These are phyloP conservation scores for Iselma pallidipennis DNA, from an alignment of 2,888 invertebrate species.

Conservation along the genomic window DNA sequence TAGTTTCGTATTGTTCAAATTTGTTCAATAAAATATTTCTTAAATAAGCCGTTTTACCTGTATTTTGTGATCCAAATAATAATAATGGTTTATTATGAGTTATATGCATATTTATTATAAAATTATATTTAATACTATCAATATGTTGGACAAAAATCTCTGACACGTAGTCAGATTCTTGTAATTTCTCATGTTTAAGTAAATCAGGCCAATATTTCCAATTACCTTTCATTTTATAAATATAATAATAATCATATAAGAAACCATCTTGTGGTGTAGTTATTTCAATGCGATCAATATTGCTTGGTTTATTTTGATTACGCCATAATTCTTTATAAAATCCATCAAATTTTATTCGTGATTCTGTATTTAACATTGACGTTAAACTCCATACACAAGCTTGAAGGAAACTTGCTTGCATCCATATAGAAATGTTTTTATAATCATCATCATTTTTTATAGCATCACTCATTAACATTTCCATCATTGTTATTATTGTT, in stretches of 20 bases:
- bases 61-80: constrained; percentile 63
- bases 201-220: constrained; percentile 65
- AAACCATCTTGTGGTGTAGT: constrained; percentile 61
- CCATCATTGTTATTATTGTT: constrained; percentile 48
- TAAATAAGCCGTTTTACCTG: constrained; percentile 66
- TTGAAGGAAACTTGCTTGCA: constrained; percentile 59
- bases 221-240: constrained; percentile 62
- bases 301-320: constrained; percentile 54
- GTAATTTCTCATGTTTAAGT: constrained; percentile 55
- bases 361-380: constrained; percentile 61
- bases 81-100: constrained; percentile 67
- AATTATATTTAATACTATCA: constrained; percentile 61
- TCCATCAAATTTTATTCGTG: constrained; percentile 50
- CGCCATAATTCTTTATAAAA: constrained; percentile 52
- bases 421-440: constrained; percentile 58
- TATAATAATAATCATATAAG: constrained; percentile 63
- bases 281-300: constrained; percentile 61
- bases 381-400: constrained; percentile 79
- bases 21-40: constrained; percentile 57
- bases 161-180: constrained; percentile 53
- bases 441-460: constrained; percentile 47
- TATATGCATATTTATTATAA: constrained; percentile 61
- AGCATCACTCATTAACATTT: constrained; percentile 50
- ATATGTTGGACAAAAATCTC: constrained; percentile 62
- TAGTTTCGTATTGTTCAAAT: constrained; percentile 58